phyloP scores from a whole-genome alignment of 92 coral and sea anemone genomes.

The Epizoanthus scotinus region DNA sequence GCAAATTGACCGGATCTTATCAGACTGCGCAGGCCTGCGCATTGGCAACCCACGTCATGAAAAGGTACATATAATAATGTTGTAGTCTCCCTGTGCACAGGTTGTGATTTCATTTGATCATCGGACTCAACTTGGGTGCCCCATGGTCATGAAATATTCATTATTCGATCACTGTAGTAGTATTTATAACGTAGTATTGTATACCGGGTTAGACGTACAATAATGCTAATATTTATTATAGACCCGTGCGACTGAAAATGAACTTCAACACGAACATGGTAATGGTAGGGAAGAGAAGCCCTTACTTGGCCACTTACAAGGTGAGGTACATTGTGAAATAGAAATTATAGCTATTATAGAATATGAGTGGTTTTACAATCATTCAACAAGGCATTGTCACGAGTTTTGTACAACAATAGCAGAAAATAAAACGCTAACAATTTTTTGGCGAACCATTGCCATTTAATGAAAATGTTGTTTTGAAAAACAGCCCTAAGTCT shows the following conservation, averaged over 20 bases:
- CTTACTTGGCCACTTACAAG: constrained; percentile 57
- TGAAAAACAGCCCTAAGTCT: no score
- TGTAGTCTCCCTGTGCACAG: not conserved
- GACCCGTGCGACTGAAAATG: constrained; percentile 59
- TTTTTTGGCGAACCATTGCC: no score
- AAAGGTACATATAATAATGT: constrained; percentile 36
- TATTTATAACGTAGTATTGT: not conserved
- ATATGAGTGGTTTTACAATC: no score
- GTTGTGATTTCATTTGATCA: no score
- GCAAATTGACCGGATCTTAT: constrained; percentile 34
- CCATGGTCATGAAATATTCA: no score
- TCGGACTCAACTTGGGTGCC: no score
- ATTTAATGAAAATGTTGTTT: no score
- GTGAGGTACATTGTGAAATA: constrained; percentile 28
- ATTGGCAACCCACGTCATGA: constrained; percentile 56
- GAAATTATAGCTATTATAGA: no score
- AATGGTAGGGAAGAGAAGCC: constrained; percentile 46
- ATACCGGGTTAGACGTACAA: not conserved
- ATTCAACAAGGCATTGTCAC: no score
- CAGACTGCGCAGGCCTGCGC: constrained; percentile 57
- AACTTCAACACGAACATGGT: constrained; percentile 58
- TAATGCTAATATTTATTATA: not conserved
- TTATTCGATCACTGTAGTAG: not conserved
- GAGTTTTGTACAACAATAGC: no score
- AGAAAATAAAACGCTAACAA: no score